Conservation (phyloP, 1,140 invertebrate species). For the Drosophila ambigua region DNA sequence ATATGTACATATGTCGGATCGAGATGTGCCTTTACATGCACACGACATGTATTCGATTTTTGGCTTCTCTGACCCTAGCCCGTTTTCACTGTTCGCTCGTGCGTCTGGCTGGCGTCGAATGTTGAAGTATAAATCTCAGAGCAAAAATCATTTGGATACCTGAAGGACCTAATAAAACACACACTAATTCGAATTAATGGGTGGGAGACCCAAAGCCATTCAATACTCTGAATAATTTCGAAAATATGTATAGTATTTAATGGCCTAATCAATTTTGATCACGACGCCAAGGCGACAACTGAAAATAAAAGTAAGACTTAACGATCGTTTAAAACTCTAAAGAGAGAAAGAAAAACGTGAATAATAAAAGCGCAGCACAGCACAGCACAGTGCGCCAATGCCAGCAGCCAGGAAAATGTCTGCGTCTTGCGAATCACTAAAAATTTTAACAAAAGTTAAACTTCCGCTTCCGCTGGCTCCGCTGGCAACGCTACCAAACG, state of each 20-base stretch:
- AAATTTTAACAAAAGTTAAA: constrained; percentile 81
- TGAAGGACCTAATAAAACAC: background rate
- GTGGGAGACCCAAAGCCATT: too few species aligned
- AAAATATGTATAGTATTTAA: too few species aligned
- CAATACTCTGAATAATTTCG: too few species aligned
- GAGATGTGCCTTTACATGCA: too few species aligned
- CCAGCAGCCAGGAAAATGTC: constrained; percentile 47
- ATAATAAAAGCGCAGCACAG: constrained; percentile 1
- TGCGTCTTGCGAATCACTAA: constrained; percentile 75
- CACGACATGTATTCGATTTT: too few species aligned
- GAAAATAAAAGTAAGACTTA: too few species aligned
- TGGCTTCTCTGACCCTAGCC: too few species aligned
- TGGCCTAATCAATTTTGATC: too few species aligned
- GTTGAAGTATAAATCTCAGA: background rate
- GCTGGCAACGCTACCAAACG: constrained; percentile 19
- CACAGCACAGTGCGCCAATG: background rate
- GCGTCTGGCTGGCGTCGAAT: too few species aligned
- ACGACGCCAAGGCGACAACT: background rate
- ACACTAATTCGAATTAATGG: background rate
- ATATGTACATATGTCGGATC: too few species aligned
- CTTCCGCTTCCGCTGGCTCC: constrained; percentile 73
- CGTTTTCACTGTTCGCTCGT: too few species aligned
- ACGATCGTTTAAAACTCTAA: constrained; percentile 3
- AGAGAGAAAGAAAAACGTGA: constrained; percentile 10
- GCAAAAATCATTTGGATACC: background rate